Base-by-base conservation (phyloP, 64 coral and sea anemone genomes). In the Acropora tenuis region DNA sequence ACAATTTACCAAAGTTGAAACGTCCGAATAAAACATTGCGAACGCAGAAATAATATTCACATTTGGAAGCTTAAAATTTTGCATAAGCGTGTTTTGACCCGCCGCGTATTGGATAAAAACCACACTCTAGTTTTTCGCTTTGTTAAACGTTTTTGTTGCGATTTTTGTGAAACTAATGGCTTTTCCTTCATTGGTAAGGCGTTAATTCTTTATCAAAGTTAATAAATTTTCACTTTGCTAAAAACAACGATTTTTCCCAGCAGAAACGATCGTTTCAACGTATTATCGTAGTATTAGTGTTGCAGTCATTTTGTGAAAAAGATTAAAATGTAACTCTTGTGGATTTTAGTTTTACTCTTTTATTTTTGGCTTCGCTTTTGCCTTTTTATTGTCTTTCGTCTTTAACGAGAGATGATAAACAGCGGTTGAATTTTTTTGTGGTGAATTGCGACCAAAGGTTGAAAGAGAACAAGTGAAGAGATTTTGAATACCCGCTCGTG, bases 401-500 rank as follows among this genome's bases (percentile, higher is more conserved):
- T 85, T 67, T 41, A 19, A 47, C 20, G 61, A 30, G 63, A 85
- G 9, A 85, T 69, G 65, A 30, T 30, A 30, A 30, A 30, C 30
- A 30, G 30, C 30, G 30, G 30, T 72, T 49, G 72, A 82, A 50
- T 41, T 63, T 85, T 16, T 85, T 85, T 18, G 69, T 59, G 72
- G 82, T 18, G 80, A 67, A 83, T 45, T 12, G 57, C 59, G 59
- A 43, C 58, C 67, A 18, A 47, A 71, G 72, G 8, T 65, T 46
- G 15, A 68, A 16, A 44, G 82, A 71, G 61, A 19, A 71, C 61
- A 71, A 30, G 65, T 71, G 44, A 67, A 72, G 30, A 17, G 41
- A 47, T 85, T 41, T 85, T 71, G 20, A 55, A 46, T 65, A 85
- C 61, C 82, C 44, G 61, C 8, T 85, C 6, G 82, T 45, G 8